These are phyloP conservation scores for Connochaetes taurinus DNA, from an alignment of 2,113 vertebrate species.

Conservation along the genomic window DNA sequence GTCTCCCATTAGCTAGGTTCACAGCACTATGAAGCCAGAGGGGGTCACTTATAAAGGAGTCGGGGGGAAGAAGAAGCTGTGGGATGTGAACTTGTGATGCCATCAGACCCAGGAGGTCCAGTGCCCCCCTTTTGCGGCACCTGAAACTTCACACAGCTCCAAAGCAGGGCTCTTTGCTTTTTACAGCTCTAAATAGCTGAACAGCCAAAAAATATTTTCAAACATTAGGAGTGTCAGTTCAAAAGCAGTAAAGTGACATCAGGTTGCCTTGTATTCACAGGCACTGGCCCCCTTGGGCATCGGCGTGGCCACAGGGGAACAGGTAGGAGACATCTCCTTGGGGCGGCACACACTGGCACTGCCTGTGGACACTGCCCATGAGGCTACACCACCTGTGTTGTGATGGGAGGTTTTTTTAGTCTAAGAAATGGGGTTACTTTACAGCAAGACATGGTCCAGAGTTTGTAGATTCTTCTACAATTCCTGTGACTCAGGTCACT, in stretches of 20 bases:
- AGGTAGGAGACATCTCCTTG: constrained; percentile 70
- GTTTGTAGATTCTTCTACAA: not conserved
- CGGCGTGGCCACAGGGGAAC: constrained; percentile 83
- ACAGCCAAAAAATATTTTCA: constrained; percentile 13
- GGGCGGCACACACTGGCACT: not conserved
- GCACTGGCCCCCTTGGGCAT: constrained; percentile 82
- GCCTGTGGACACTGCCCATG: fast-evolving
- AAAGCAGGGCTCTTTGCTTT: not conserved
- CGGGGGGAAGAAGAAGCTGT: not conserved
- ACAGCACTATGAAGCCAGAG: not conserved
- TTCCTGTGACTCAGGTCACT: not conserved
- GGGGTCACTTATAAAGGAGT: not conserved
- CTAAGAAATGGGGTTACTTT: not conserved
- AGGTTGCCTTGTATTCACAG: constrained; percentile 72
- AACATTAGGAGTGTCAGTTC: not conserved
- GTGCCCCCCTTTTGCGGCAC: not conserved
- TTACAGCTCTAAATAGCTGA: not conserved
- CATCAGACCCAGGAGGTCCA: not conserved
- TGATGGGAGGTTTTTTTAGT: not conserved
- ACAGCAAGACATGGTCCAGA: not conserved
- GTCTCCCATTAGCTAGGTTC: not conserved
- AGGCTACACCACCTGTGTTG: not conserved
- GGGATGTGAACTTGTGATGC: not conserved
- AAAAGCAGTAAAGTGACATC: constrained; percentile 2
- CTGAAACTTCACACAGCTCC: not conserved